Conservation (phyloP, 2,888 invertebrate genomes). For the Helleia helle region DNA sequence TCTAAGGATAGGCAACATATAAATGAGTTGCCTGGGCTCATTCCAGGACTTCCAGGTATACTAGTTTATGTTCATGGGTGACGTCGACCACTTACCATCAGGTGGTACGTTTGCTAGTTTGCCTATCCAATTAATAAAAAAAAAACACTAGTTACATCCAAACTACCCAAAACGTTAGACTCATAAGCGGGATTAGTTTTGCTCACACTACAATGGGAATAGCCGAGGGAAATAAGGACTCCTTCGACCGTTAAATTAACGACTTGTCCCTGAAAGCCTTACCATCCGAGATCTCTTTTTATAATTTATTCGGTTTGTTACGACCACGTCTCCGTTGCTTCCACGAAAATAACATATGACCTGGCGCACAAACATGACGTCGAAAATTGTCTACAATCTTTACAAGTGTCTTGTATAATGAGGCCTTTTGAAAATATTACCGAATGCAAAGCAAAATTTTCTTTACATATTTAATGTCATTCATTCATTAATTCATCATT, state of each 20-base stretch:
- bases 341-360: slow-evolving; percentile 36
- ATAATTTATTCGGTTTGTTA: slow-evolving; percentile 69
- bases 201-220: slow-evolving; percentile 54
- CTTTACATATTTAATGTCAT: too few relatives aligned
- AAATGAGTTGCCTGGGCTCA: too few relatives aligned
- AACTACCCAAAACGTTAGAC: slow-evolving; percentile 38
- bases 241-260: slow-evolving; percentile 70
- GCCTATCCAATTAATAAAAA: too few relatives aligned
- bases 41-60: too few relatives aligned
- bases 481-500: too few relatives aligned
- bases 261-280: slow-evolving; percentile 64
- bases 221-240: slow-evolving; percentile 63
- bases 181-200: slow-evolving; percentile 54
- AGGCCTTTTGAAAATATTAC: too few relatives aligned
- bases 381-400: slow-evolving; percentile 30
- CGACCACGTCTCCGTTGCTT: slow-evolving; percentile 42
- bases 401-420: slow-evolving; percentile 34
- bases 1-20: too few relatives aligned
- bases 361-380: slow-evolving; percentile 16
- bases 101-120: too few relatives aligned
- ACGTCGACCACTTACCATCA: too few relatives aligned
- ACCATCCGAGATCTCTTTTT: slow-evolving; percentile 57
- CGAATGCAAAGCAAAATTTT: too few relatives aligned
- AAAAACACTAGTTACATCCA: too few relatives aligned
- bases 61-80: too few relatives aligned